Conservation (phyloP, 2,113 vertebrate genomes). For the Prunella himalayana region DNA sequence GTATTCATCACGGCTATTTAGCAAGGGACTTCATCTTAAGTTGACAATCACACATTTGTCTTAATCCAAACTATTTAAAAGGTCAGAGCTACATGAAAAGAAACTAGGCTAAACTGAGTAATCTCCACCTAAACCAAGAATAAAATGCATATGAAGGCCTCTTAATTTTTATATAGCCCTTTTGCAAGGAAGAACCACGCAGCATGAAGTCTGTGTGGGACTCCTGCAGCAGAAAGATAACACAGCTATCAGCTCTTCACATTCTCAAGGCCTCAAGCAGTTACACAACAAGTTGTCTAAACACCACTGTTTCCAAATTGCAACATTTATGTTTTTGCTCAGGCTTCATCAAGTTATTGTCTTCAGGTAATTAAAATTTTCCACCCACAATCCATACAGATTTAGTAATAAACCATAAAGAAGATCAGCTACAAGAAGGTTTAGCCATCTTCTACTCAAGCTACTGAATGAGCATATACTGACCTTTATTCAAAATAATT, state of each 20-base stretch:
- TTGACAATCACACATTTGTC: background rate
- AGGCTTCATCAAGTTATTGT: background rate
- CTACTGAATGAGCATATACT: background rate
- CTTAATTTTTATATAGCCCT: background rate
- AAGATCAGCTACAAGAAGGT: background rate
- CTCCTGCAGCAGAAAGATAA: constrained; percentile 4
- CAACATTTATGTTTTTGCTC: background rate
- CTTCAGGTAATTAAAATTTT: background rate
- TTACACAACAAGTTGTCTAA: background rate
- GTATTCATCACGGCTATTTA: background rate
- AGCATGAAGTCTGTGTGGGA: background rate
- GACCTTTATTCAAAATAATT: background rate
- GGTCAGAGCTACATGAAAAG: background rate
- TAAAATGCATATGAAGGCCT: background rate
- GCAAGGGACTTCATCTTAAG: background rate
- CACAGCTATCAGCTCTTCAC: background rate
- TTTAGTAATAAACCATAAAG: background rate
- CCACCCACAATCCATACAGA: background rate
- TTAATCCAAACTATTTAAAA: background rate
- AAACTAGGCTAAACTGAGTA: background rate
- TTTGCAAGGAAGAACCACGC: background rate
- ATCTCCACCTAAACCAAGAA: background rate
- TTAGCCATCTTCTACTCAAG: background rate
- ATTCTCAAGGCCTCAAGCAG: background rate
- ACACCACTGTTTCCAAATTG: background rate